These are phyloP conservation scores for Brachionus plicatilis DNA, from an alignment of 1,140 invertebrate species.

Conservation along the genomic window DNA sequence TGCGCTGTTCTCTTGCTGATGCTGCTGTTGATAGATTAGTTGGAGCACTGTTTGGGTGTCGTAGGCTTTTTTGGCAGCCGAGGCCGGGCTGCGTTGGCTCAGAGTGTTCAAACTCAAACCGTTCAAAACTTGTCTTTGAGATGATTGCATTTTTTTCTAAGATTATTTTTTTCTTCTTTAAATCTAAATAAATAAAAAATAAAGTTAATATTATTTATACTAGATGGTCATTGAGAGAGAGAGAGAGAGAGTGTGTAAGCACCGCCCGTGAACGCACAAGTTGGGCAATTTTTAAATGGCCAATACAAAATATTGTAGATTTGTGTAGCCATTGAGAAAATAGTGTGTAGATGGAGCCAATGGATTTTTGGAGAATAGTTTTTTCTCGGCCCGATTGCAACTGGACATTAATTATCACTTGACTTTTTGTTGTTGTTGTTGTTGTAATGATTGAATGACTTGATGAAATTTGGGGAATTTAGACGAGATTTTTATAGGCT, in stretches of 20 bases:
- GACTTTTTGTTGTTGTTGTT: not conserved
- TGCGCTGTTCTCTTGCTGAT: not conserved
- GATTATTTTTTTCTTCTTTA: not conserved
- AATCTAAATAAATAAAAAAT: conserved; percentile 34
- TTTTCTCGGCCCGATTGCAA: not conserved
- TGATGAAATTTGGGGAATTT: conserved; percentile 30
- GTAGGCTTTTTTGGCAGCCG: not conserved
- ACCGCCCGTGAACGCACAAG: not conserved
- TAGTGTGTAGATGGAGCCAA: not conserved
- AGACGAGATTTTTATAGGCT: conserved; percentile 26
- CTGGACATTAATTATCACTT: conserved; percentile 33
- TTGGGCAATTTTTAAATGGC: not conserved
- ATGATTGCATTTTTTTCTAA: conserved; percentile 6
- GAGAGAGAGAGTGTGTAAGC: not conserved
- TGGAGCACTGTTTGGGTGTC: conserved; percentile 21
- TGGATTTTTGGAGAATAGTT: not conserved
- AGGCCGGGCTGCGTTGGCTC: not conserved
- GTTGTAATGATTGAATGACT: conserved; percentile 30
- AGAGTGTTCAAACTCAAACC: conserved; percentile 25
- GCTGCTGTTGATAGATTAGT: conserved; percentile 14
- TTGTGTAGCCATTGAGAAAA: not conserved
- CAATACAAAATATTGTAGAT: not conserved
- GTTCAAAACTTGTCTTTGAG: conserved; percentile 11
- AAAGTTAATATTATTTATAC: conserved; percentile 14
- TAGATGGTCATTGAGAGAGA: not conserved